phyloP scores from a whole-genome alignment of 2,797 vertebrate genomes.

The Agapornis canus region DNA sequence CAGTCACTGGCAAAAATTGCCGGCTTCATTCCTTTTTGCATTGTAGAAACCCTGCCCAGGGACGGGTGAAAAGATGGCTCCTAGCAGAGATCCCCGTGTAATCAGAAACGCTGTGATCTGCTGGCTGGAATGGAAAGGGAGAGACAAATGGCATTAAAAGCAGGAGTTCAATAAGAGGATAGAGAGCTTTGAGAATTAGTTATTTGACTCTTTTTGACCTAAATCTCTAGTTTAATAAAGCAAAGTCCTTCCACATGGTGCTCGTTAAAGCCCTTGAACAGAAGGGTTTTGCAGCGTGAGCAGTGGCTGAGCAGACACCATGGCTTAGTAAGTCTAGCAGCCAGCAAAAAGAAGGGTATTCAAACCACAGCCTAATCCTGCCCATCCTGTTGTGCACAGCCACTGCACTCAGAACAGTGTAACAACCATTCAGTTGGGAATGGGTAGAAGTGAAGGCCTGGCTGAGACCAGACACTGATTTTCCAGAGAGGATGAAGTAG shows the following conservation, averaged over 20 bases:
- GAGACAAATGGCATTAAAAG: conserved; percentile 35
- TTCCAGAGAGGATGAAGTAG: neutral
- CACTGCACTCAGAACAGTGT: rapidly evolving
- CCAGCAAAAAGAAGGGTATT: neutral
- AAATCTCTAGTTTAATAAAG: conserved; percentile 66
- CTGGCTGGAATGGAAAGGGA: neutral
- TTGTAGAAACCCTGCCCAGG: neutral
- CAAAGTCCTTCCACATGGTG: conserved; percentile 32
- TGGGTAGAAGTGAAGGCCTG: neutral
- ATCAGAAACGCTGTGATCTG: rapidly evolving
- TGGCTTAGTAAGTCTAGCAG: neutral
- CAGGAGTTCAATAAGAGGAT: conserved; percentile 49
- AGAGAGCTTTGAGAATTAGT: conserved; percentile 63
- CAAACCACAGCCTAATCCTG: neutral
- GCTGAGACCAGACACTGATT: neutral
- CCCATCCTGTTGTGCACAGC: neutral
- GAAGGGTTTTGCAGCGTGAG: neutral
- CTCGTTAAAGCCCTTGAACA: neutral
- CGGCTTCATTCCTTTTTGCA: neutral
- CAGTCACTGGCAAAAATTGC: neutral
- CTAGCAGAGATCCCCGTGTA: neutral
- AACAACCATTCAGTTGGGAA: rapidly evolving
- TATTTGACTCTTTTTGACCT: conserved; percentile 53
- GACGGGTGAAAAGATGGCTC: neutral
- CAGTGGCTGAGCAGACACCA: neutral